These are phyloP conservation scores for Paragorgia papillata DNA, from an alignment of 92 coral and sea anemone genomes.

Conservation along the genomic window DNA sequence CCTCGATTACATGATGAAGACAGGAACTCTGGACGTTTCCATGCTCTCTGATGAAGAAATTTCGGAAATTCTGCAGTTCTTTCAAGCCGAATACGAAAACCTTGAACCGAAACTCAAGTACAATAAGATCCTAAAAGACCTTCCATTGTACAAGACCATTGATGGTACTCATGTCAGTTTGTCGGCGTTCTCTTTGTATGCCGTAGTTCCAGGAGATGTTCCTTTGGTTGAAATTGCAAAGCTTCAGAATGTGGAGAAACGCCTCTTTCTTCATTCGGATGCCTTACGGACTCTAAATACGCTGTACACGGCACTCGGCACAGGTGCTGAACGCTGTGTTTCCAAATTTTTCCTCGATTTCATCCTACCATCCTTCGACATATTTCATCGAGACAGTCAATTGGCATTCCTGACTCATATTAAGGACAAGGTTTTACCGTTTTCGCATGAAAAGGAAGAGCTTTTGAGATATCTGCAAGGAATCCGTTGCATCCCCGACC, in stretches of 20 bases:
- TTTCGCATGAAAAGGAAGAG: constrained; percentile 29
- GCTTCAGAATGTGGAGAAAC: constrained; percentile 64
- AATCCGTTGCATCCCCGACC: constrained; percentile 68
- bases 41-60: constrained; percentile 49
- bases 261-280: constrained; percentile 57
- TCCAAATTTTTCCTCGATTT: constrained; percentile 67
- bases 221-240: constrained; percentile 60
- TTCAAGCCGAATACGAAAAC: constrained; percentile 64
- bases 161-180: constrained; percentile 49
- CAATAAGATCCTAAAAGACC: constrained; percentile 39
- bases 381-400: constrained; percentile 54
- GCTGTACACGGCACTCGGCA: constrained; percentile 56
- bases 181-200: constrained; percentile 47
- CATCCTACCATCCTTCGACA: constrained; percentile 67
- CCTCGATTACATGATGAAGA: constrained; percentile 51
- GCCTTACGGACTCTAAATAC: constrained; percentile 57
- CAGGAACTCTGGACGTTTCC: constrained; percentile 35
- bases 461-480: constrained; percentile 58
- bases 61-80: constrained; percentile 54
- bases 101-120: constrained; percentile 53
- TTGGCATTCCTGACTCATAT: constrained; percentile 59
- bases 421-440: constrained; percentile 49
- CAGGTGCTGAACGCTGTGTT: constrained; percentile 58
- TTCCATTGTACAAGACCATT: constrained; percentile 73
- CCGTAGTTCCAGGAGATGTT: constrained; percentile 63